Percentiles rank a stretch among this genome's conserved stretches.
Evolutionary conservation across 2,113 vertebrate species (phyloP).

Genomic region (Orientallactaga bullata): DNA sequence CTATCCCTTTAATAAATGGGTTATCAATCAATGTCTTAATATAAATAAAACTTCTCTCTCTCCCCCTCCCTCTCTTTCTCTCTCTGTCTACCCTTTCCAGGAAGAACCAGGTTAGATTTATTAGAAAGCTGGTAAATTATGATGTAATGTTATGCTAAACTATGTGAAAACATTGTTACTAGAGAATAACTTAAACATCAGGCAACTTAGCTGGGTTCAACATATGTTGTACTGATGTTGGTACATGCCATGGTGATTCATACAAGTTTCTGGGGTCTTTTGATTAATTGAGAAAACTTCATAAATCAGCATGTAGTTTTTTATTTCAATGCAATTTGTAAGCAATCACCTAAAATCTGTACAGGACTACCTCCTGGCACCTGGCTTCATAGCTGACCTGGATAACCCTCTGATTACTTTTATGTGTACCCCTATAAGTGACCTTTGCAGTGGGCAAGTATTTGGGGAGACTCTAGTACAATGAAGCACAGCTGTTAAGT

Average conservation of each 20-base stretch:
- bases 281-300: too few relatives aligned
- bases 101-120: background rate
- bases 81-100: background rate
- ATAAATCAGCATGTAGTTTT: too few relatives aligned
- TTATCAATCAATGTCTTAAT: background rate
- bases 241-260: background rate
- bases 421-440: conserved; percentile 47
- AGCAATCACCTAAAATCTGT: too few relatives aligned
- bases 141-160: background rate
- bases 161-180: background rate
- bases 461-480: conserved; percentile 13
- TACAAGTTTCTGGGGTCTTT: too few relatives aligned
- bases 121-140: background rate
- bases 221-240: background rate
- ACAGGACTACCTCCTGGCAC: too few relatives aligned
- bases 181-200: conserved; percentile 55
- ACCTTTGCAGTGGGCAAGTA: background rate
- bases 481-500: conserved; percentile 59
- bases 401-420: too few relatives aligned
- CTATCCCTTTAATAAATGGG: background rate
- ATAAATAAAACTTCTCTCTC: background rate
- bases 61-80: background rate
- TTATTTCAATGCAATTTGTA: too few relatives aligned
- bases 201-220: conserved; percentile 26
- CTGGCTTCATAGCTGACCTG: too few relatives aligned